Conservation (phyloP, 2,888 invertebrate species). For the Hedya salicella region DNA sequence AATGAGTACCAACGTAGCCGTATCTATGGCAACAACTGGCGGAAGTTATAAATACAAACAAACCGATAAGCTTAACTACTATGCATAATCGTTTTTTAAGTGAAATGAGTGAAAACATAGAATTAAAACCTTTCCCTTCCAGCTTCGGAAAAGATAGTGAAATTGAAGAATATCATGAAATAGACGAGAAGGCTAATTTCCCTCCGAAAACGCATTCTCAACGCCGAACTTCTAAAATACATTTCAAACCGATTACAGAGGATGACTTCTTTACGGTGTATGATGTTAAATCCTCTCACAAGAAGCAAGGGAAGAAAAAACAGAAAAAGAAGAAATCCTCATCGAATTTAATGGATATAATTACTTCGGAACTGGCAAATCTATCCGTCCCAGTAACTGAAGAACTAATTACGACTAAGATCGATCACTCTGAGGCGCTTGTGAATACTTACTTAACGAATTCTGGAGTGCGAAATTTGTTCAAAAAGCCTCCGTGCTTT, state of each 20-base stretch:
- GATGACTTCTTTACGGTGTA: slow-evolving; percentile 70
- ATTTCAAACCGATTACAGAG: slow-evolving; percentile 55
- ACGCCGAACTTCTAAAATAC: slow-evolving; percentile 47
- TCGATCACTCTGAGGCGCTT: slow-evolving; percentile 52
- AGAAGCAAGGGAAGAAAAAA: slow-evolving; percentile 59
- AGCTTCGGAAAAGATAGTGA: slow-evolving; percentile 57
- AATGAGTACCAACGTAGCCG: slow-evolving; percentile 29
- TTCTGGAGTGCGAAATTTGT: slow-evolving; percentile 48
- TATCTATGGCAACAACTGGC: slow-evolving; percentile 59
- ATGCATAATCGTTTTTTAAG: slow-evolving; percentile 16
- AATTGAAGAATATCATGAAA: slow-evolving; percentile 75
- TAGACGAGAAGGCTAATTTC: slow-evolving; percentile 56
- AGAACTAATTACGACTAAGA: slow-evolving; percentile 57
- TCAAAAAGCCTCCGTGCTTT: slow-evolving; percentile 48
- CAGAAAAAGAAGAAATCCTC: slow-evolving; percentile 59
- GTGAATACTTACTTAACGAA: slow-evolving; percentile 55
- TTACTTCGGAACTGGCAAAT: slow-evolving; percentile 65
- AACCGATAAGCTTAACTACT: background rate
- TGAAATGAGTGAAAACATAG: slow-evolving; percentile 65
- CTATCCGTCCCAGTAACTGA: slow-evolving; percentile 56
- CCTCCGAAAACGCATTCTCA: slow-evolving; percentile 49
- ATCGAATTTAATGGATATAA: slow-evolving; percentile 67
- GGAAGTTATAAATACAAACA: slow-evolving; percentile 47
- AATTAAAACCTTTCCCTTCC: slow-evolving; percentile 59
- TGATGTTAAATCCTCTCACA: slow-evolving; percentile 55